These are phyloP conservation scores for Anarhynchus alexandrinus DNA, from an alignment of 2,113 vertebrate genomes.

Conservation along the genomic window DNA sequence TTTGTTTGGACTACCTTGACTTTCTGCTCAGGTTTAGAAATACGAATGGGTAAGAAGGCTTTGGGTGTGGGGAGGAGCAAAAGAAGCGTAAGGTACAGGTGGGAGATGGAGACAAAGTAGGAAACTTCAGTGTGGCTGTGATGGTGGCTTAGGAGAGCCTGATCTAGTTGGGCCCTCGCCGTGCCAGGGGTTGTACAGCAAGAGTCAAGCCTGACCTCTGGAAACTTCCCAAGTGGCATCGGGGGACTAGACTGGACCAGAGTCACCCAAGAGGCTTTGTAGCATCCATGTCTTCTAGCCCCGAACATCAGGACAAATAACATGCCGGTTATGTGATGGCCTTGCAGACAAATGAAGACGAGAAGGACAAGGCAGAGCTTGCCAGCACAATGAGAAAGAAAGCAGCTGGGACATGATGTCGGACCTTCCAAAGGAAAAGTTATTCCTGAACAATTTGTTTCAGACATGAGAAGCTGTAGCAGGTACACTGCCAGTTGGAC, in stretches of 20 bases:
- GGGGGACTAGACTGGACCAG: neutral
- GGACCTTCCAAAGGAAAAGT: neutral
- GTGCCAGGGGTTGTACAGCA: too few species aligned
- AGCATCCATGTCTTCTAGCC: neutral
- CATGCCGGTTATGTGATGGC: too few species aligned
- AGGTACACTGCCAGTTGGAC: neutral
- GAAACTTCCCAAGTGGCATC: accelerated
- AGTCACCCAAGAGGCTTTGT: neutral
- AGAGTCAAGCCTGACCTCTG: neutral
- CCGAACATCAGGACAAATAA: neutral
- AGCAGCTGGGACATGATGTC: neutral
- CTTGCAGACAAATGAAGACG: neutral
- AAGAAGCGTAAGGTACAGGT: neutral
- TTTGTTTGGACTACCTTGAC: neutral
- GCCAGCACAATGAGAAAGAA: neutral
- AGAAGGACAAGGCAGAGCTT: neutral
- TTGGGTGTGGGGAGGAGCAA: neutral
- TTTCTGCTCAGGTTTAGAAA: neutral
- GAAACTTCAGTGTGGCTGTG: neutral
- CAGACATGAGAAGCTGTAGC: neutral
- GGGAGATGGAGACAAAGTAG: neutral
- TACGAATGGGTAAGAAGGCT: neutral
- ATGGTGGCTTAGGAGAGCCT: neutral
- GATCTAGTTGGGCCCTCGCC: neutral
- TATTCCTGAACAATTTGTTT: neutral